phyloP scores from a whole-genome alignment of 2,113 vertebrate species.

The Setophaga kirtlandii region DNA sequence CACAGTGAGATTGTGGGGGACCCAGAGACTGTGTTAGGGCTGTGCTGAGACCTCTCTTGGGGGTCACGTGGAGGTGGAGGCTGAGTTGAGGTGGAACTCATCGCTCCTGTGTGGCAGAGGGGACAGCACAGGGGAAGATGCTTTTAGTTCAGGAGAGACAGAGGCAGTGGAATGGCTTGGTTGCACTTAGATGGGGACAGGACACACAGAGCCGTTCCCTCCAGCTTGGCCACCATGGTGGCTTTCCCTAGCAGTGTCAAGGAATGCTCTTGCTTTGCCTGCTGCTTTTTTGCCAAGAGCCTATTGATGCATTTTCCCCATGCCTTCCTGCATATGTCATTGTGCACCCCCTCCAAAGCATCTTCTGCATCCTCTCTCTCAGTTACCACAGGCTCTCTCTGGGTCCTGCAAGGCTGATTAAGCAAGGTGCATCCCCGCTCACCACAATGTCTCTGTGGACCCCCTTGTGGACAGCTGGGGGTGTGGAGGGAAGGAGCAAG shows the following conservation, averaged over 20 bases:
- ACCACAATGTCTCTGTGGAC: not conserved
- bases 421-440: not conserved
- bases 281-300: not conserved
- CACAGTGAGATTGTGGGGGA: conserved; percentile 93
- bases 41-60: conserved; percentile 78
- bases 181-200: accelerated
- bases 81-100: not conserved
- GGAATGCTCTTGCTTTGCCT: not conserved
- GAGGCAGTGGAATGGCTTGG: not conserved
- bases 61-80: not conserved
- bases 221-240: not conserved
- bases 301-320: not conserved
- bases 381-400: not conserved
- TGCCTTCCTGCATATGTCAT: accelerated
- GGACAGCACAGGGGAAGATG: not conserved
- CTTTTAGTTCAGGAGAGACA: conserved; percentile 6
- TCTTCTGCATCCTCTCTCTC: not conserved
- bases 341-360: not conserved
- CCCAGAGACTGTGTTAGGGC: conserved; percentile 81
- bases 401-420: not conserved
- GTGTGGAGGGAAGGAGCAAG: not conserved
- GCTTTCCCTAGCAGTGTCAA: not conserved
- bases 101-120: not conserved
- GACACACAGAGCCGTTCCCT: not conserved
- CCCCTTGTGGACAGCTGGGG: not conserved